These are phyloP conservation scores for Arizona elegans DNA, from an alignment of 2,113 vertebrate genomes.

Conservation along the genomic window DNA sequence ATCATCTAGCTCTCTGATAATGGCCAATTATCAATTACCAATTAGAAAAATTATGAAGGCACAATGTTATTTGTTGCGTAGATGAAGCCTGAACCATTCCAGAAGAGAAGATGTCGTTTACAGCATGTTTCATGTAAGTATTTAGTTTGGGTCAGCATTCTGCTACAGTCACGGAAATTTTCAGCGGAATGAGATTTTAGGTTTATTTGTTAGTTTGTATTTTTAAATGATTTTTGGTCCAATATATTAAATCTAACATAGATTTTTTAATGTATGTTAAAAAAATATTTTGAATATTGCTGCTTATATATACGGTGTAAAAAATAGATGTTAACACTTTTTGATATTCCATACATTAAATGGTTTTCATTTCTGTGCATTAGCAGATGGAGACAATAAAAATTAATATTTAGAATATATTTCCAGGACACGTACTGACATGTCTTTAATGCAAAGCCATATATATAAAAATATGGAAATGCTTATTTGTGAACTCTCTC, in stretches of 20 bases:
- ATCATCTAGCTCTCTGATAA: neutral
- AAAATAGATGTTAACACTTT: neutral
- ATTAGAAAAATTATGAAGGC: neutral
- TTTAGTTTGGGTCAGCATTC: neutral
- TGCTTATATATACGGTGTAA: neutral
- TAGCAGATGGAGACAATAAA: conserved; percentile 38
- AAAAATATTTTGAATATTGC: neutral
- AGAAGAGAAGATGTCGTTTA: neutral
- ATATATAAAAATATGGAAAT: conserved; percentile 31
- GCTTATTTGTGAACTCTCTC: conserved; percentile 42
- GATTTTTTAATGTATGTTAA: neutral
- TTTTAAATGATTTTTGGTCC: neutral
- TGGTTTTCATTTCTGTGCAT: conserved; percentile 40
- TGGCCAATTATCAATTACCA: neutral
- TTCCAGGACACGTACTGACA: conserved; percentile 53
- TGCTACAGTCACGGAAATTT: neutral
- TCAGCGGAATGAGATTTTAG: neutral
- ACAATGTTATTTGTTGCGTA: neutral
- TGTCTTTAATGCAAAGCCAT: conserved; percentile 38
- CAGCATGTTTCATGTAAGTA: neutral
- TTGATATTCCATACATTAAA: conserved; percentile 3
- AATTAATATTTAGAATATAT: conserved; percentile 45
- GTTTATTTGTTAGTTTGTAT: neutral
- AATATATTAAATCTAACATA: too few relatives aligned
- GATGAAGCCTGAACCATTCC: neutral